These are phyloP conservation scores for Ceratoteleas bidentatus DNA, from an alignment of 1,140 invertebrate genomes.

Conservation along the genomic window DNA sequence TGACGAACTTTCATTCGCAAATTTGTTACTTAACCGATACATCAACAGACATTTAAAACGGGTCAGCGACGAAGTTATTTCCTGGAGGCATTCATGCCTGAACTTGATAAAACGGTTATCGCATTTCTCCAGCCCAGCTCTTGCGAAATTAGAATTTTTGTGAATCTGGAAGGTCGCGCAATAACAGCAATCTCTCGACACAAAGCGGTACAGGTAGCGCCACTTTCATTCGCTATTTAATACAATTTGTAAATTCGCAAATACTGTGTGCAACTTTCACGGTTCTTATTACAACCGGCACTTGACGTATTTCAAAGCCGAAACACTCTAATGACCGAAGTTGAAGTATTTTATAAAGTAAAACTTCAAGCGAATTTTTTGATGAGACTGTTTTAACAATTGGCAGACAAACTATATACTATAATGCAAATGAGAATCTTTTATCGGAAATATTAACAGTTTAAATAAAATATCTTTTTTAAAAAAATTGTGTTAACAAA, in stretches of 20 bases:
- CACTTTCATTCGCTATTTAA: constrained; percentile 31
- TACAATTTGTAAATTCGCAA: constrained; percentile 42
- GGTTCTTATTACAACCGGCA: constrained; percentile 38
- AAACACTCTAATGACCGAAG: constrained; percentile 45
- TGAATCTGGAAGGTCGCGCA: too few relatives aligned
- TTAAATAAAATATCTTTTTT: too few relatives aligned
- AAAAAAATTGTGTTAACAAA: too few relatives aligned
- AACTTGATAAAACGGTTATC: not conserved
- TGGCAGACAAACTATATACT: too few relatives aligned
- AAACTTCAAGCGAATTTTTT: too few relatives aligned
- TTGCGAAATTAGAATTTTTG: not conserved
- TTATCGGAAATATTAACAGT: too few relatives aligned
- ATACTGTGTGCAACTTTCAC: constrained; percentile 24
- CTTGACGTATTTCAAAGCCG: constrained; percentile 39
- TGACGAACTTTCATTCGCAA: too few relatives aligned
- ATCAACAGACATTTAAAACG: too few relatives aligned
- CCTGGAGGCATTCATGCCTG: not conserved
- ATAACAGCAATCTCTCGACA: too few relatives aligned
- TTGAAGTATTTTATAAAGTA: constrained; percentile 31
- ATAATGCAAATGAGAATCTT: too few relatives aligned
- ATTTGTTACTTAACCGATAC: too few relatives aligned
- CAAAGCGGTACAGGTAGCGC: constrained; percentile 1
- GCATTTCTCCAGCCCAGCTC: not conserved
- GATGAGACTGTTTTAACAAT: too few relatives aligned
- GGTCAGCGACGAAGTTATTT: not conserved